Evolutionary conservation across 1,140 invertebrate species (phyloP), one percentile per base, ranked within the genome.

Genomic region (Tetragonula clypearis): DNA sequence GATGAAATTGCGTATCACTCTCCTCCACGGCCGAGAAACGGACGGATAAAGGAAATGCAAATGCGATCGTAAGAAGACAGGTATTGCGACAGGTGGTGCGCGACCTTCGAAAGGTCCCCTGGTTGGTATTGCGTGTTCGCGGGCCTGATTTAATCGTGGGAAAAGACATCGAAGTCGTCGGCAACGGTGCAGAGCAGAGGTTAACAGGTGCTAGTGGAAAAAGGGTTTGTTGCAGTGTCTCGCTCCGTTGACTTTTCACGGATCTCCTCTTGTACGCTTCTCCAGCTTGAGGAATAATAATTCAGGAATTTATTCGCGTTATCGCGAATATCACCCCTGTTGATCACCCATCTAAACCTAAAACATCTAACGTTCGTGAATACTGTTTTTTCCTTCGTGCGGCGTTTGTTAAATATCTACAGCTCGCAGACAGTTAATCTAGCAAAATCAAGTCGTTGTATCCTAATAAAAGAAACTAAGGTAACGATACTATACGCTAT

Each of bases 101-200:
- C 92, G 93, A 90, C 92, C 93, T 93, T 93, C 88, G 85, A 78
- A 91, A 92, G 92, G 90, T 92, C 90, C 81, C 90, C 41, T 35
- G 35, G 86, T 66, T 56, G 73, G 71, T 87, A 90, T 89, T 85
- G 78, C 74, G 88, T 91, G 88, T 74, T 82, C 86, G 88, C 88
- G 90, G 17, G 65, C 65, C 62, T 80, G 90, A 92, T 91, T 92
- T 92, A 91, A 92, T 92, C 90, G 91, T 92, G 90, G 90, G 92
- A 92, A 92, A 90, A 90, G 79, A 82, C 66, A 65, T 62, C 69
- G 69, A 49, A 77, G 49, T 82, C 72, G 76, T 84, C 83, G 65
- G 65, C 62, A 58, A 69, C n/a, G 21, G 26, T 53, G 53, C 74
- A 74, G 35, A 35, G 79, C 49, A 72, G 71, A 83, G 41, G 77